These are phyloP conservation scores for Heliconius charithonia DNA, from an alignment of 2,888 invertebrate species.

Conservation along the genomic window DNA sequence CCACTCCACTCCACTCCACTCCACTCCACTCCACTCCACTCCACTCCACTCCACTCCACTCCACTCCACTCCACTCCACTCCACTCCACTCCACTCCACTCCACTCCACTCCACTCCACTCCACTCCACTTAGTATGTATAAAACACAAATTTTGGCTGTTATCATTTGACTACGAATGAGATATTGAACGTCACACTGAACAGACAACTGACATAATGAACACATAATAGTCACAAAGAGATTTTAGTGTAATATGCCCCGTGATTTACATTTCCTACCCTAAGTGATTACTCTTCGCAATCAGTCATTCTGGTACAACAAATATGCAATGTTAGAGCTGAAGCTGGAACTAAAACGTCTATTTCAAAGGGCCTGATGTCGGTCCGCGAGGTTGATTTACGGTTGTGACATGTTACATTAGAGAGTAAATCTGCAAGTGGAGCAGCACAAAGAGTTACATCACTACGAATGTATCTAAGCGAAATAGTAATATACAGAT, in stretches of 20 bases:
- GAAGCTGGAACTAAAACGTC: neutral
- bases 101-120: no score
- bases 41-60: no score
- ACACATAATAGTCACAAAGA: constrained; percentile 5
- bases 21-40: no score
- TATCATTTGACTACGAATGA: neutral
- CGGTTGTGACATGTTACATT: neutral
- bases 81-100: no score
- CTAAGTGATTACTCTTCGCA: constrained; percentile 15
- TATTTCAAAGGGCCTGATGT: constrained; percentile 7
- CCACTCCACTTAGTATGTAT: no score
- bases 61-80: no score
- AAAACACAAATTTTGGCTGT: no score
- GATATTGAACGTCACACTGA: neutral
- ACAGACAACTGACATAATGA: neutral
- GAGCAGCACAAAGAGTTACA: neutral
- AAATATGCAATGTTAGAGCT: neutral
- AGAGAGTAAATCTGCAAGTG: neutral
- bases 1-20: no score
- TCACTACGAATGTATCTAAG: neutral
- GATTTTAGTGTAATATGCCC: neutral
- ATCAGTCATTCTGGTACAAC: constrained; percentile 17
- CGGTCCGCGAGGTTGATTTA: constrained; percentile 9
- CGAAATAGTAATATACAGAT: neutral
- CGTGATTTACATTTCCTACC: constrained; percentile 1